phyloP scores from a whole-genome alignment of 2,797 vertebrate genomes.

The Nasua narica region DNA sequence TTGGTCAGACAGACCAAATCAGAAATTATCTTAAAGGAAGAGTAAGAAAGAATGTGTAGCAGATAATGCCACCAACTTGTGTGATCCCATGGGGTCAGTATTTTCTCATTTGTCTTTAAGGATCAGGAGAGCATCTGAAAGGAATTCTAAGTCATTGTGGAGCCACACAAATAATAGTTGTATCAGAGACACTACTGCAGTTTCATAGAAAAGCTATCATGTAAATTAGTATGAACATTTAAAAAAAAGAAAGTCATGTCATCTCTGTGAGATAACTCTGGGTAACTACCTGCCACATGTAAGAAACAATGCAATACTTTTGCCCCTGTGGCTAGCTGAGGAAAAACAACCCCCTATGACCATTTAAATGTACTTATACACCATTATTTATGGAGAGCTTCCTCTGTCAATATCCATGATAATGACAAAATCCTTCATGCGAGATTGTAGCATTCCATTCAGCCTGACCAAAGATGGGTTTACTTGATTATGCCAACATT shows the following conservation, averaged over 20 bases:
- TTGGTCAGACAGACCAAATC: not conserved
- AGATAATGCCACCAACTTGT: not conserved
- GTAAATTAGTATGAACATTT: not conserved
- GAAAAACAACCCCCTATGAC: not conserved
- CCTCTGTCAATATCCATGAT: not conserved
- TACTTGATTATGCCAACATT: not conserved
- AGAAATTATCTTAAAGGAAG: not conserved
- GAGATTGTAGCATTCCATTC: not conserved
- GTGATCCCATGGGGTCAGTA: not conserved
- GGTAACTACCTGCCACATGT: not conserved
- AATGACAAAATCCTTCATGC: not conserved
- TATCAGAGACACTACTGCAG: not conserved
- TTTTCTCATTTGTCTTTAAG: not conserved
- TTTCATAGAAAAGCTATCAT: not conserved
- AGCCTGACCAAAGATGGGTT: not conserved
- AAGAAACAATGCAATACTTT: not conserved
- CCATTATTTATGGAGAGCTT: not conserved
- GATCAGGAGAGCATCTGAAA: not conserved
- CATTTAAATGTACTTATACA: not conserved
- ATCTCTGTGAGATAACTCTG: not conserved
- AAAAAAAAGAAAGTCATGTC: not conserved
- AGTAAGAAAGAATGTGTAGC: not conserved
- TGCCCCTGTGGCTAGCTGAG: not conserved
- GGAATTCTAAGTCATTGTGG: not conserved
- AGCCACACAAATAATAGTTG: not conserved